Evolutionary conservation across 1,140 invertebrate species (phyloP).

Genomic region (Eulimnadia texana): DNA sequence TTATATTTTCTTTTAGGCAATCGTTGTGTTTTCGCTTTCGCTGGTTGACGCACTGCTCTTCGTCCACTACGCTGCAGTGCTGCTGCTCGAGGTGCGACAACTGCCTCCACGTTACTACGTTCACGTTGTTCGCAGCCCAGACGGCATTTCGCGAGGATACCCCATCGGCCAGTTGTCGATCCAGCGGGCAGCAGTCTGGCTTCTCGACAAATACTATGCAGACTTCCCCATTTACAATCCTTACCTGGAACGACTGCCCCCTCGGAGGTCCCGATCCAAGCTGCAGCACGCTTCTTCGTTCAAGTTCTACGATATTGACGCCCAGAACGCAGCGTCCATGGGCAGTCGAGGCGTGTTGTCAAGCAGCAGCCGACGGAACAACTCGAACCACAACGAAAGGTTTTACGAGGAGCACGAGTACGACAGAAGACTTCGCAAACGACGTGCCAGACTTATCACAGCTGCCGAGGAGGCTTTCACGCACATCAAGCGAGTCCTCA

Average conservation of each 20-base stretch:
- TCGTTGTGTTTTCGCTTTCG: conserved; percentile 79
- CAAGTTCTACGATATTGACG: conserved; percentile 95
- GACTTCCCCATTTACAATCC: conserved; percentile 95
- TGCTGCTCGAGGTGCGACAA: conserved; percentile 82
- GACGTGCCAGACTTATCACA: conserved; percentile 70
- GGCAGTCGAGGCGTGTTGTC: neutral
- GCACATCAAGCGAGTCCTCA: conserved; percentile 58
- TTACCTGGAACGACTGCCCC: conserved; percentile 77
- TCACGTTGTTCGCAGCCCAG: conserved; percentile 72
- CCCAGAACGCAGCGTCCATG: conserved; percentile 24
- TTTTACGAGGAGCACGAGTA: conserved; percentile 98
- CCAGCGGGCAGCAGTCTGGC: conserved; percentile 84
- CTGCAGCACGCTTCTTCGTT: conserved; percentile 41
- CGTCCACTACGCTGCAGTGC: conserved; percentile 85
- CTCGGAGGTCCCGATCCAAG: conserved; percentile 43
- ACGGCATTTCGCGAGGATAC: conserved; percentile 46
- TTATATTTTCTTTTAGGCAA: conserved; percentile 30
- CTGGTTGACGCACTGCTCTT: conserved; percentile 84
- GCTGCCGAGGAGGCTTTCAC: conserved; percentile 95
- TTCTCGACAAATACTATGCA: conserved; percentile 87
- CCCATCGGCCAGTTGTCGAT: conserved; percentile 57
- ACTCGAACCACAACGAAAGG: conserved; percentile 83
- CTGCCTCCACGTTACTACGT: conserved; percentile 58
- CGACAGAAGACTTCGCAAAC: conserved; percentile 77
- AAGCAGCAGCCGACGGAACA: conserved; percentile 40